Base-by-base conservation (phyloP, 2,888 invertebrate genomes). In the Pollenia amentaria region DNA sequence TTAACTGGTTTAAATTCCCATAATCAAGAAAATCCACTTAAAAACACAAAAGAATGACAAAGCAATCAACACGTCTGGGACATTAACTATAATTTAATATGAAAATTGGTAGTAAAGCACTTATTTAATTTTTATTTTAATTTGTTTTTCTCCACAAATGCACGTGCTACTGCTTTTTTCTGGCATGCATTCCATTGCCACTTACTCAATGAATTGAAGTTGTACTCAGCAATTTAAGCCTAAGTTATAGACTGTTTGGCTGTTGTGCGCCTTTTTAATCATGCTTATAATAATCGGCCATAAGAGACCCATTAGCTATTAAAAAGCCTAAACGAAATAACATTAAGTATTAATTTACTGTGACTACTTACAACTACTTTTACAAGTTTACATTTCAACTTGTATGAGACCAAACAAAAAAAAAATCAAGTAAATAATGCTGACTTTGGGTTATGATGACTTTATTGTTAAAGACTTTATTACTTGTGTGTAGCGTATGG, bases 261-360 rank as follows among this genome's bases (percentile, higher is more conserved):
- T 57, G 60, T 62, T 53, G 40, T 57, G 21, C 38, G 1, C 8
- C 60, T 16, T 62, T 69, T 64, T 70, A 75, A 79, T 83, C 75
- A 72, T 64, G 83, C 73, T 76, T 73, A 64, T 29, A 64, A 67
- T 69, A 81, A 84, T 87, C 80, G 65, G 65, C 77, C 77, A 62
- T 84, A 87, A 81, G 80, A 84, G 87, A 64, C 62, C 81, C 73
- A 84, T 87, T 81, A 87, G 40, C 80, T 76, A 80, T 84, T 80
- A 76, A 78, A 80, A 40, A 51, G 73, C 67, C 73, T 79, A 67
- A 83, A 76, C 14, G 16, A 44, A 76, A 76, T 75, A 69, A 69
- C 53, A 70, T 70, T 14, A 76, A 38, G 69, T 62, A 82, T 82
- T 82, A 82, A 82, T 76, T 82, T 76, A 69, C 76, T 69, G 62